Conservation (phyloP, 2,113 vertebrate species). For the Vulpes ferrilata region DNA sequence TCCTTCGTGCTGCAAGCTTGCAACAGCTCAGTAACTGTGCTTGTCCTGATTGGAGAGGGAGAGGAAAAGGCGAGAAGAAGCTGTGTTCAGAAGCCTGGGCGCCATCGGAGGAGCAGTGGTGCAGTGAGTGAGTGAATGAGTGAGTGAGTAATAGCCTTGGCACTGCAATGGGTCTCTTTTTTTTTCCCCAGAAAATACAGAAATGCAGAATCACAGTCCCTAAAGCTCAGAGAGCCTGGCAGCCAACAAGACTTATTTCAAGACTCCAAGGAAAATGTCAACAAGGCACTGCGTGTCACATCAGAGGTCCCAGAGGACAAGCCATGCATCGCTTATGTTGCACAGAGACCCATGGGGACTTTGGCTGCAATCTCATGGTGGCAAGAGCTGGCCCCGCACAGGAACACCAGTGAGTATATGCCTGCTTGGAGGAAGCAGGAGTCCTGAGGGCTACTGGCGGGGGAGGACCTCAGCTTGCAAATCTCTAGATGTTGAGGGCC, state of each 20-base stretch:
- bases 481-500: not conserved
- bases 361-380: fast-evolving
- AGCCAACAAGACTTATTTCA: constrained; percentile 27
- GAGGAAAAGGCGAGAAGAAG: not conserved
- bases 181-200: not conserved
- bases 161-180: not conserved
- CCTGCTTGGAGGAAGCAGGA: not conserved
- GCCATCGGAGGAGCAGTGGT: not conserved
- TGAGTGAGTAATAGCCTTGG: not conserved
- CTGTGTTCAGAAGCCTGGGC: not conserved
- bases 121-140: not conserved
- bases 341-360: fast-evolving
- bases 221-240: not conserved
- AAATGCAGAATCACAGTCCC: not conserved
- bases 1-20: not conserved
- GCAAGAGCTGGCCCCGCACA: too few species aligned
- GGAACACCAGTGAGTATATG: too few species aligned
- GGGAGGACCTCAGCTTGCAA: not conserved
- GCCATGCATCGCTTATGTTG: not conserved
- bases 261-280: constrained; percentile 49
- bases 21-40: not conserved
- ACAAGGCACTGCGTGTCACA: not conserved
- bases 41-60: not conserved
- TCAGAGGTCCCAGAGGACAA: not conserved
- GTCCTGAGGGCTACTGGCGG: not conserved